A percentile compares a stretch with the other conserved stretches of the same genome.
Evolutionary conservation across 1,140 invertebrate species (phyloP).

Genomic region (Drosophila truncata): DNA sequence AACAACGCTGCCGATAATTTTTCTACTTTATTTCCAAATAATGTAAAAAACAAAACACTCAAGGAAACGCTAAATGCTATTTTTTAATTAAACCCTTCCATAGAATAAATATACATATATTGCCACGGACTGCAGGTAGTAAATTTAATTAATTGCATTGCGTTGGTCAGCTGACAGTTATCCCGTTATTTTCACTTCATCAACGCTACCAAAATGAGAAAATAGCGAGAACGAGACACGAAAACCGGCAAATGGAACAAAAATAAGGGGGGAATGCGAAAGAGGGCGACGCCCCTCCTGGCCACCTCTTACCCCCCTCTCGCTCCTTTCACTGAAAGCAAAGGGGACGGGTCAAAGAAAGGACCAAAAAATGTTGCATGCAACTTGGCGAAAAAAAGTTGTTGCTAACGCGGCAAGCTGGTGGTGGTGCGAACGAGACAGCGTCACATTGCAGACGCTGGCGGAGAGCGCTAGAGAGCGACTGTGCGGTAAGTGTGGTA

Average conservation of each 20-base stretch:
- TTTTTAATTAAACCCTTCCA: slow-evolving; percentile 4
- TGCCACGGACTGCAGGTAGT: slow-evolving; percentile 7
- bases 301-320: not conserved
- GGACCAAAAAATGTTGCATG: slow-evolving; percentile 58
- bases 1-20: not conserved
- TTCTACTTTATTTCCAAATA: not conserved
- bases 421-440: slow-evolving; percentile 55
- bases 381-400: slow-evolving; percentile 81
- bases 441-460: slow-evolving; percentile 45
- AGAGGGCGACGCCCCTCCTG: slow-evolving; percentile 40
- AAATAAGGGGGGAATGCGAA: slow-evolving; percentile 13
- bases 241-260: slow-evolving; percentile 29
- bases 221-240: slow-evolving; percentile 32
- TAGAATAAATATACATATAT: not conserved
- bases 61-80: slow-evolving; percentile 1
- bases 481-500: not conserved
- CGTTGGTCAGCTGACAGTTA: slow-evolving; percentile 39
- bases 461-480: slow-evolving; percentile 4
- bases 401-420: slow-evolving; percentile 80
- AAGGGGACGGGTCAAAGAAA: slow-evolving; percentile 15
- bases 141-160: slow-evolving; percentile 33
- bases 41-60: not conserved
- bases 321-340: not conserved
- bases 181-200: slow-evolving; percentile 61
- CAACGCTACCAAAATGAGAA: slow-evolving; percentile 50